Evolutionary conservation across 2,888 invertebrate species (phyloP), one percentile per base, ranked within the genome.

Genomic region (Leptinotarsa peninsularis): DNA sequence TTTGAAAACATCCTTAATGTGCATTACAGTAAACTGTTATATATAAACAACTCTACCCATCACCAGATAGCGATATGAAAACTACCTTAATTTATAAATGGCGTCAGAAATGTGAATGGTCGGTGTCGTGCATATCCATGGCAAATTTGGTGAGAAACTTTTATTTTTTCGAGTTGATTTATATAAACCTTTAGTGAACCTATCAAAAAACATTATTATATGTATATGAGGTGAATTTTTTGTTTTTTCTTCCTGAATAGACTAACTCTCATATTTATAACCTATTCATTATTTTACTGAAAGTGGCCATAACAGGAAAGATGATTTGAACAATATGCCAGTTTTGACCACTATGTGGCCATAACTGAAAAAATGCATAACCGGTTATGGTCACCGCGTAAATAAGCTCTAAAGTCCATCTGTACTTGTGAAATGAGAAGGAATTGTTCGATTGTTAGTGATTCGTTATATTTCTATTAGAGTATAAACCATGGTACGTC

Each of bases 391-490:
- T 18, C 17, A 54, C 18, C 5, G 54, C 54, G 54, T n/a, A 54
- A 54, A 54, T 54, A 54, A 54, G 54, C 18, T 54, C n/a, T 54
- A 7, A 18, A 54, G 18, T n/a, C n/a, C 54, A 15, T 18, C 54
- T 54, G 54, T 54, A 54, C 54, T 54, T 54, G 54, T 54, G 54
- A 54, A 54, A 54, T 54, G 54, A n/a, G n/a, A n/a, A 54, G 18
- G 4, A 54, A n/a, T 54, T 54, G 54, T 54, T 54, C 54, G 3
- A 18, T n/a, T 54, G 17, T n/a, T 5, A 54, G 54, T 54, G 54
- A 54, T 54, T 54, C 54, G 18, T 54, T 54, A 54, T 54, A n/a
- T 54, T 54, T 54, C 18, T n/a, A 54, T 54, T 4, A 54, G 18
- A 54, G 54, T 54, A 54, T 54, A 54, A 54, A 54, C 17, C 54